Evolutionary conservation across 92 coral and sea anemone species (phyloP).

Genomic region (Isaurus tuberculatus): DNA sequence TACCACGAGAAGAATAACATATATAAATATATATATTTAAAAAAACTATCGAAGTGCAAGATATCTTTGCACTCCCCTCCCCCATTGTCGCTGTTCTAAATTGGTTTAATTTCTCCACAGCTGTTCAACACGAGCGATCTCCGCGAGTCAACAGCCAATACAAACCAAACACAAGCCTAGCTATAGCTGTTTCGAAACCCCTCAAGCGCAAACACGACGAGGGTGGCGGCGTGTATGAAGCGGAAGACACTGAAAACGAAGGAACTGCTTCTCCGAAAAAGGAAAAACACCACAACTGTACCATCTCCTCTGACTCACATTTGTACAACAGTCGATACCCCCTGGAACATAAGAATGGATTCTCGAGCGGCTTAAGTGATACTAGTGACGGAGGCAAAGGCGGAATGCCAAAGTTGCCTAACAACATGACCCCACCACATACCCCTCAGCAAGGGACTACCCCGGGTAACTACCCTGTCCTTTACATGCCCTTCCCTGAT

Average conservation of each 20-base stretch:
- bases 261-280: constrained; percentile 64
- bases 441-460: constrained; percentile 73
- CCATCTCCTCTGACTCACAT: constrained; percentile 59
- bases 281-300: constrained; percentile 66
- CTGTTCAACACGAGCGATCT: constrained; percentile 96
- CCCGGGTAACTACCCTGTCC: constrained; percentile 54
- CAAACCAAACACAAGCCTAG: constrained; percentile 60
- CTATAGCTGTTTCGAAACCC: constrained; percentile 61
- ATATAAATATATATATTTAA: no score
- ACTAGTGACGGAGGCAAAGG: constrained; percentile 49
- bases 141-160: constrained; percentile 77
- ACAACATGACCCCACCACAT: constrained; percentile 75
- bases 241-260: constrained; percentile 58
- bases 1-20: no score
- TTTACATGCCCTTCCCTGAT: constrained; percentile 84
- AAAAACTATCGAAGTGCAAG: no score
- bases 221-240: constrained; percentile 18
- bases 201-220: constrained; percentile 80
- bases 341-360: constrained; percentile 45
- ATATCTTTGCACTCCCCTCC: neutral
- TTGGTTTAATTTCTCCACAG: constrained; percentile 46
- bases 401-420: constrained; percentile 66
- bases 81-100: neutral
- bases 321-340: constrained; percentile 50
- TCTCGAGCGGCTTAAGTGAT: constrained; percentile 51